These are phyloP conservation scores for Pegoplata infirma DNA, from an alignment of 2,888 invertebrate genomes.

Conservation along the genomic window DNA sequence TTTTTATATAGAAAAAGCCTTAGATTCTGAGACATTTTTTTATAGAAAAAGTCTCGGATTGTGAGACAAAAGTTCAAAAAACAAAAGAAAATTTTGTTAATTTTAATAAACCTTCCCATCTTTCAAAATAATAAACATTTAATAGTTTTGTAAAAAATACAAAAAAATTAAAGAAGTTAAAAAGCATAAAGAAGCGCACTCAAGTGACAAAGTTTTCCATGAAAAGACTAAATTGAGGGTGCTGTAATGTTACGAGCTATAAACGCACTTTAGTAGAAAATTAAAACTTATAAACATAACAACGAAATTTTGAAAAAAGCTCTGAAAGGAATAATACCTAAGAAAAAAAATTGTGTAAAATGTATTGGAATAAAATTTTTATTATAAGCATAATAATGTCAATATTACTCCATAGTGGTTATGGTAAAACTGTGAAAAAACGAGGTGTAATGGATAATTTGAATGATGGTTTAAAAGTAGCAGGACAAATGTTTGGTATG, in stretches of 20 bases:
- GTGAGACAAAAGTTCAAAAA: background rate
- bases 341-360: background rate
- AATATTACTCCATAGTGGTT: too few species aligned
- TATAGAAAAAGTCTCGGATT: too few species aligned
- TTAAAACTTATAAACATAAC: constrained; percentile 10
- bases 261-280: constrained; percentile 41
- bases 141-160: too few species aligned
- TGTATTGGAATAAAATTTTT: constrained; percentile 27
- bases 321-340: background rate
- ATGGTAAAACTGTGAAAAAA: constrained; percentile 60
- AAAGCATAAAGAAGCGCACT: constrained; percentile 67
- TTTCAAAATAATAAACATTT: background rate
- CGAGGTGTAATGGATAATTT: constrained; percentile 75
- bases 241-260: constrained; percentile 15
- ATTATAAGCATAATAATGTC: too few species aligned
- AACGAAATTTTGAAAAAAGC: constrained; percentile 3
- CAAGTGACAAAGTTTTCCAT: constrained; percentile 69
- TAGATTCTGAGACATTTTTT: too few species aligned
- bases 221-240: constrained; percentile 14
- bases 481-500: constrained; percentile 76
- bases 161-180: constrained; percentile 50
- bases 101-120: constrained; percentile 14
- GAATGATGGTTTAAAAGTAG: constrained; percentile 74
- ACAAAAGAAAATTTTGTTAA: background rate
- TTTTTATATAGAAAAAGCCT: too few species aligned